Base-by-base conservation (phyloP, 2,888 invertebrate species). In the Elmis aenea region DNA sequence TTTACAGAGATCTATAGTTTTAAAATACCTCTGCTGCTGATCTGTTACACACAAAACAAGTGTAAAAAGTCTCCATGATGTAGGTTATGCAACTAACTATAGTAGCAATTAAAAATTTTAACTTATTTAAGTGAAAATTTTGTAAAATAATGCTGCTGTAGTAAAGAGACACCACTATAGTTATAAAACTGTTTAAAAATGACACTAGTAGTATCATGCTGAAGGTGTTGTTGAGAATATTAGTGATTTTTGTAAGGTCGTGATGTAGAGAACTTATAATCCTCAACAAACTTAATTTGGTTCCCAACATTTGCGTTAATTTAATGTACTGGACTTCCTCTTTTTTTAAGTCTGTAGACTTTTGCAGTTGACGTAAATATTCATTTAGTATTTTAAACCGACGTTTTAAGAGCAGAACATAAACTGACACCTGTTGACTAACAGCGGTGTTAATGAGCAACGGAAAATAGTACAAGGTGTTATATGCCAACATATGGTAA, bases 1-100 rank as follows among this genome's bases (percentile, higher is more conserved):
- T 5, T 1, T 25, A 14, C n/a, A n/a, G n/a, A n/a, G n/a, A n/a
- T n/a, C n/a, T n/a, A n/a, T n/a, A 16, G 8, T 16, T 16, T 8
- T 20, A 15, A 42, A 32, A 40, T 48, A 58, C 59, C 46, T 57
- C 57, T 38, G 53, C 48, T 8, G 51, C 49, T 4, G 58, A 54
- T 1, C 46, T 38, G 32, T 57, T 50, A 26, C 58, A 56, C 11
- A 47, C 42, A 33, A 54, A 41, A 20, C 59, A 59, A 12, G 59
- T 22, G 26, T 48, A 47, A 13, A 52, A 35, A 13, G 45, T 46
- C 25, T 58, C 57, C 2, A 54, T 22, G 8, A 55, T 32, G 30
- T 48, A 53, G 5, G 41, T 30, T 12, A 34, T 9, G 20, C 38
- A 33, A 12, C 36, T 34, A 9, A 26, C 28, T 15, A 28, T 1